Base-by-base conservation (phyloP, 2,888 invertebrate species). In the Sinodicranocentrus sp. region DNA sequence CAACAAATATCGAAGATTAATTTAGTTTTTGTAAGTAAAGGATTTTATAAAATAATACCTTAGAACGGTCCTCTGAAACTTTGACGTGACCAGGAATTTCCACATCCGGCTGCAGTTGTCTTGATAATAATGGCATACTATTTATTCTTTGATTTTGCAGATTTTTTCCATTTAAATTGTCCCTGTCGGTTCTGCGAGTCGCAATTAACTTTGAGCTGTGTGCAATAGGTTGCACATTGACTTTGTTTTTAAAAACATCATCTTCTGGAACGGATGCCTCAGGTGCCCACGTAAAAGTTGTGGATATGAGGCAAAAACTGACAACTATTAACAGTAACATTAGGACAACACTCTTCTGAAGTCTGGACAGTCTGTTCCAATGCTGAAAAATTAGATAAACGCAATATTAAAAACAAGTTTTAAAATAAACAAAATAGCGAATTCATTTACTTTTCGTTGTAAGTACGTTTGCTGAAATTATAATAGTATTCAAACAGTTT, bases 341-440 rank as follows among this genome's bases (percentile, higher is more conserved):
- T 89, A 95, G 94, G 70, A 95, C 92, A 88, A 96, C 91, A 89
- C 95, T 95, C 87, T 95, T 93, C 90, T 96, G 96, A 89, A 96
- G 93, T 88, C 96, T 93, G 19, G 96, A 96, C 78, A 97, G 91
- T 88, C 95, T 95, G 90, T 96, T 96, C 96, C 96, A 97, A 91
- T 94, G 93, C 96, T 96, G 91, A 72, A 82, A 59, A 28, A 76
- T 33, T 52, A 15, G 8, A 52, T 17, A 23, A 67, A 48, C 44
- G 25, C 19, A 70, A 44, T 54, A 26, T 71, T 19, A 15, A 8
- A 61, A 48, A 61, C 48, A n/a, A 54, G 15, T 1, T 19, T 65
- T 33, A 23, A 54, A 57, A 59, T 3, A 6, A 17, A 33, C n/a
- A 17, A 26, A n/a, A n/a, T n/a, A n/a, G n/a, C n/a, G n/a, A n/a